A percentile compares a stretch with the other conserved stretches of the same genome.
phyloP scores from a whole-genome alignment of 2,888 invertebrate species.

The Macrophya alboannulata region DNA sequence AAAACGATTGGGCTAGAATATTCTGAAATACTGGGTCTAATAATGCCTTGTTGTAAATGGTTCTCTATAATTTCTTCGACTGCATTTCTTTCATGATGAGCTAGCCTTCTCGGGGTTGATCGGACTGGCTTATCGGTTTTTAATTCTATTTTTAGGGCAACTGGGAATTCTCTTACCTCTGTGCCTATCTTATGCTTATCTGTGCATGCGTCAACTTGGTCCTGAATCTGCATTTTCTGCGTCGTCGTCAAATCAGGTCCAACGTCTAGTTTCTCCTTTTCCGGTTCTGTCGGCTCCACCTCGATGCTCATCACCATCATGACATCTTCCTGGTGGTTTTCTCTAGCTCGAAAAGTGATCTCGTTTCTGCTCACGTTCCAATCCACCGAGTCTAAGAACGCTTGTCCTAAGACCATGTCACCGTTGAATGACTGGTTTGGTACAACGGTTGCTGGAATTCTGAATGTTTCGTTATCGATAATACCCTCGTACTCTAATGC shows the following conservation, averaged over 20 bases:
- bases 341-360: background rate
- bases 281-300: conserved; percentile 14
- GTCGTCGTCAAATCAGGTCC: background rate
- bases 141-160: conserved; percentile 51
- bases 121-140: conserved; percentile 52
- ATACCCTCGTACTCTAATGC: background rate
- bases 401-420: conserved; percentile 35
- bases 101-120: conserved; percentile 31
- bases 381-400: conserved; percentile 32
- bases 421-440: conserved; percentile 7
- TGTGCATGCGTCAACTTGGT: conserved; percentile 3
- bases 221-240: background rate
- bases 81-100: conserved; percentile 5
- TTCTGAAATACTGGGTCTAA: conserved; percentile 23
- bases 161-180: conserved; percentile 18
- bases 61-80: conserved; percentile 2
- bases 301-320: conserved; percentile 35
- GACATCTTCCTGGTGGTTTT: background rate
- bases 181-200: conserved; percentile 20
- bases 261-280: background rate
- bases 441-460: conserved; percentile 32
- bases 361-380: background rate
- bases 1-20: conserved; percentile 28
- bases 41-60: conserved; percentile 17
- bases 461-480: background rate